Percentiles rank a stretch among this genome's conserved stretches.
Conservation (phyloP, 2,888 invertebrate species). For the Agrilus cyanescens region DNA sequence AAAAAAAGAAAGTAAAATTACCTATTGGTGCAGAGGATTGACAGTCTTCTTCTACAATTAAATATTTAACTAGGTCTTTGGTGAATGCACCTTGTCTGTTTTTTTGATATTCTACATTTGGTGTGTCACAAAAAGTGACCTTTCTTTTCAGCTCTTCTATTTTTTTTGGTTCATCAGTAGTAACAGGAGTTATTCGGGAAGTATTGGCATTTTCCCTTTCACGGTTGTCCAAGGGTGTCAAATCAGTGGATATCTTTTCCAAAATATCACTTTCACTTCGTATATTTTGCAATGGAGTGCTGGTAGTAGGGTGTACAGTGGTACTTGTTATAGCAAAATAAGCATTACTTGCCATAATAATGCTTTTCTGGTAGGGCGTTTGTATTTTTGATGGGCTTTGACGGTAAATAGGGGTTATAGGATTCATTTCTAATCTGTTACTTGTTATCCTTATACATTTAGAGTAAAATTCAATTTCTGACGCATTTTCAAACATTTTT, state of each 20-base stretch:
- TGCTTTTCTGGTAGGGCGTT: conserved; percentile 9
- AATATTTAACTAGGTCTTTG: not conserved
- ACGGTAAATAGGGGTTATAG: not conserved
- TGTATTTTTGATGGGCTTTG: conserved; percentile 16
- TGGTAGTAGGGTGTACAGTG: conserved; percentile 18
- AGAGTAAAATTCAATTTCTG: conserved; percentile 20
- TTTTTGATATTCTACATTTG: conserved; percentile 7
- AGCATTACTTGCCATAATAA: conserved; percentile 8
- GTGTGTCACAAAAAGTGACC: conserved; percentile 27
- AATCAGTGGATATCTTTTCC: conserved; percentile 17
- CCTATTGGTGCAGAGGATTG: no score
- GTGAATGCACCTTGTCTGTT: not conserved
- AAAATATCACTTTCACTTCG: conserved; percentile 12
- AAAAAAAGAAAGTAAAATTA: no score
- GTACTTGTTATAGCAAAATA: conserved; percentile 4
- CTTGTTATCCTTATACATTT: conserved; percentile 19
- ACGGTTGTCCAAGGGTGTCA: conserved; percentile 20
- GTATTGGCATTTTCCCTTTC: conserved; percentile 4
- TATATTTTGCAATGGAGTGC: conserved; percentile 24
- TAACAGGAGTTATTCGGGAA: not conserved
- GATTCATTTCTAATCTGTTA: not conserved
- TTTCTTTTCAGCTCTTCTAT: conserved; percentile 17
- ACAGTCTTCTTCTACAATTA: no score
- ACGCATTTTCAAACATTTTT: conserved; percentile 18
- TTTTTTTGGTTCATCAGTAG: conserved; percentile 10